These are phyloP conservation scores for Enteromius anoplus DNA, from an alignment of 2,797 vertebrate genomes.

Conservation along the genomic window DNA sequence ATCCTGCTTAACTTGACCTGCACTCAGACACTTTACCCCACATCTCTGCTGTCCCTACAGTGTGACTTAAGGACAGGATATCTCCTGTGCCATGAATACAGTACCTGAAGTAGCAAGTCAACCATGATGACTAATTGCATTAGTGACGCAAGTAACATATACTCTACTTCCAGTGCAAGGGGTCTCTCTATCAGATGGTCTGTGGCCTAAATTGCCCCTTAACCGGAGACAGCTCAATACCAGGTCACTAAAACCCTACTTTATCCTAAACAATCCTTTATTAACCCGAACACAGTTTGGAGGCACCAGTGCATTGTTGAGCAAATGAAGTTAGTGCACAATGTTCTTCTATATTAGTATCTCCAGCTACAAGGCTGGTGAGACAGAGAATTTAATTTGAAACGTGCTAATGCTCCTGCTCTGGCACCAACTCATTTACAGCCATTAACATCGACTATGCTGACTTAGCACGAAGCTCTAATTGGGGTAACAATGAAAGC, in stretches of 20 bases:
- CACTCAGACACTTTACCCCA: conserved; percentile 34
- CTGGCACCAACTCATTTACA: conserved; percentile 63
- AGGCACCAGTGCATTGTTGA: conserved; percentile 3
- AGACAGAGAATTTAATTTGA: conserved; percentile 30
- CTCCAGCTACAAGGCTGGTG: conserved; percentile 13
- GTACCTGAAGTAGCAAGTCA: conserved; percentile 44
- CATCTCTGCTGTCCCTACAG: conserved; percentile 26
- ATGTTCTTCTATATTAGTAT: conserved; percentile 9
- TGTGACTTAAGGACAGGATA: conserved; percentile 48
- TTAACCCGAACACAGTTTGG: conserved; percentile 12
- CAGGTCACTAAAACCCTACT: conserved; percentile 26
- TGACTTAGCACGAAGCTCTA: conserved; percentile 24
- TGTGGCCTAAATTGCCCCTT: conserved; percentile 46
- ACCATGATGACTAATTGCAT: conserved; percentile 58
- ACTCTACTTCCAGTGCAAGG: conserved; percentile 50
- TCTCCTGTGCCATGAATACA: conserved; percentile 38
- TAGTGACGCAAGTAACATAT: conserved; percentile 57
- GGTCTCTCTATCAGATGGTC: conserved; percentile 52
- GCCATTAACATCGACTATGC: not conserved
- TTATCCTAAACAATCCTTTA: conserved; percentile 24
- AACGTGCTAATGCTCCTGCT: conserved; percentile 38
- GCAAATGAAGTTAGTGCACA: not conserved
- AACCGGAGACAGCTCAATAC: conserved; percentile 29
- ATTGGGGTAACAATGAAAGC: conserved; percentile 14
- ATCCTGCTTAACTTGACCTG: conserved; percentile 34